A percentile compares a stretch with the other conserved stretches of the same genome.
These are phyloP conservation scores for Rutilus rutilus DNA, from an alignment of 2,113 vertebrate species.

Conservation along the genomic window DNA sequence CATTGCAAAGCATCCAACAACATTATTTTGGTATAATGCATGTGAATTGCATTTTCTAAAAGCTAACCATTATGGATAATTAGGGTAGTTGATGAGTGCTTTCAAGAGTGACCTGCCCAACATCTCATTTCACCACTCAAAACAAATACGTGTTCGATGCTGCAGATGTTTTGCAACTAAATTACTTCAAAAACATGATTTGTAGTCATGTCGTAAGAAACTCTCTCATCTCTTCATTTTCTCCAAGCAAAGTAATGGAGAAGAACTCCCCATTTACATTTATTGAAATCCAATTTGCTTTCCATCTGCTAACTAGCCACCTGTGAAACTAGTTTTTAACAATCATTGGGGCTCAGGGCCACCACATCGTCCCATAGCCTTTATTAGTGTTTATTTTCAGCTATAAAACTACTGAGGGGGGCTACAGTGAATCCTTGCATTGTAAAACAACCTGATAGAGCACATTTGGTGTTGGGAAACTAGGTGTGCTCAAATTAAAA, in stretches of 20 bases:
- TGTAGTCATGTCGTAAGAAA: conserved; percentile 41
- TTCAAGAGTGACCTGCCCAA: conserved; percentile 16
- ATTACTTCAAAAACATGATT: conserved; percentile 48
- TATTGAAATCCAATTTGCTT: conserved; percentile 75
- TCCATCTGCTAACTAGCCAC: conserved; percentile 75
- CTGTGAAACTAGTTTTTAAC: conserved; percentile 80
- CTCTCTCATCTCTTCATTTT: conserved; percentile 68
- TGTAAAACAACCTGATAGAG: conserved; percentile 71
- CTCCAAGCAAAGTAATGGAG: conserved; percentile 52
- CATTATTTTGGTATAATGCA: background rate
- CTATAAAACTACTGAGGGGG: conserved; percentile 68
- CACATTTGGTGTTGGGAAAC: conserved; percentile 53
- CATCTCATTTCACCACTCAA: conserved; percentile 18
- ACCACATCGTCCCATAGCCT: conserved; percentile 59
- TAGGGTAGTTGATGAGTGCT: conserved; percentile 18
- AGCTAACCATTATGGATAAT: conserved; percentile 1
- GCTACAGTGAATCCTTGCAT: conserved; percentile 65
- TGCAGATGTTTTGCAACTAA: conserved; percentile 32
- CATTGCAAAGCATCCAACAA: background rate
- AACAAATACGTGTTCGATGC: background rate
- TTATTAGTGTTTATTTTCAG: conserved; percentile 71
- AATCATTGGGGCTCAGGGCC: conserved; percentile 61
- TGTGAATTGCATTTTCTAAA: background rate
- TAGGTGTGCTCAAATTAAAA: conserved; percentile 64
- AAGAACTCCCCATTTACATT: conserved; percentile 69